Conservation (phyloP, 2,797 vertebrate genomes). For the Adelosebastes latens region DNA sequence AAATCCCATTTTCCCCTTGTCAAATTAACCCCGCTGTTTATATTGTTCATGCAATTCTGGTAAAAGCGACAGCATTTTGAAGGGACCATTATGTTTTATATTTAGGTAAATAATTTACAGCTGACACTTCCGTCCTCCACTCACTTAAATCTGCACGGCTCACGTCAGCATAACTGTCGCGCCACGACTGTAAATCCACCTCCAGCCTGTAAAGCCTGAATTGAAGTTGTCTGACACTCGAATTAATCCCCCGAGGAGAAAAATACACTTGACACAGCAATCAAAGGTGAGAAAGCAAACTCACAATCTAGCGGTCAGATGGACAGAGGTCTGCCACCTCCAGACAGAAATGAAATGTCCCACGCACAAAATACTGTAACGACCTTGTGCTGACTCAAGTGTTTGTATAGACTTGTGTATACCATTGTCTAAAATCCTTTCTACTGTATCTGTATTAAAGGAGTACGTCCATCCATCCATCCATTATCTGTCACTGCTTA, state of each 20-base stretch:
- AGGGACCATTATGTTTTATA: background rate
- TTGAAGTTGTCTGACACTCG: constrained; percentile 3
- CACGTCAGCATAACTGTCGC: constrained; percentile 30
- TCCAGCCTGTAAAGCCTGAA: constrained; percentile 6
- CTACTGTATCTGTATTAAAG: too few species aligned
- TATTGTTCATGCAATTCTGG: background rate
- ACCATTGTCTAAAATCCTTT: background rate
- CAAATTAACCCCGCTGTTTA: background rate
- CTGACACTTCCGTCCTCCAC: background rate
- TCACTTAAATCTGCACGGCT: constrained; percentile 11
- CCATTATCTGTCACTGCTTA: too few species aligned
- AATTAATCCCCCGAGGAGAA: constrained; percentile 26
- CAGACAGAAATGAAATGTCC: constrained; percentile 5
- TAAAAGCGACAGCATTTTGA: background rate
- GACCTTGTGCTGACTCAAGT: background rate
- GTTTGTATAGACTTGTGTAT: background rate
- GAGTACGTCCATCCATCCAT: too few species aligned
- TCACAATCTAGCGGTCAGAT: too few species aligned
- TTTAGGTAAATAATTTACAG: background rate
- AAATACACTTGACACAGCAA: constrained; percentile 26
- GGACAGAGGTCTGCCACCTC: constrained; percentile 13
- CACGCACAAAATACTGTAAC: constrained; percentile 1
- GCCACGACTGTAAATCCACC: constrained; percentile 13
- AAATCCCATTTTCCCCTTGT: background rate
- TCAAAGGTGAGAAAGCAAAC: constrained; percentile 29